Conservation (phyloP, 2,797 vertebrate species). For the Mallotus villosus region DNA sequence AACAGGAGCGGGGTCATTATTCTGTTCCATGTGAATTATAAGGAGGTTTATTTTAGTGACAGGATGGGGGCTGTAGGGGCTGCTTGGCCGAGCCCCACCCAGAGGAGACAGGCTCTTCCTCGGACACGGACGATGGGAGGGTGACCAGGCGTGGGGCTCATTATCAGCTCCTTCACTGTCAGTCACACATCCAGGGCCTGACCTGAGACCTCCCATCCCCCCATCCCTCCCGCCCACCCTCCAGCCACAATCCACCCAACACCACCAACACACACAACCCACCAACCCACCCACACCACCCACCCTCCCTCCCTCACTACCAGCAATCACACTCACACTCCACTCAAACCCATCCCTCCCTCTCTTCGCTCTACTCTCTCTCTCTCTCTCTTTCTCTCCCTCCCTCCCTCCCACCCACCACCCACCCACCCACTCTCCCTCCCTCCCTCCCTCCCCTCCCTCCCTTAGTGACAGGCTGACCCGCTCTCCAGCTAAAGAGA, state of each 20-base stretch:
- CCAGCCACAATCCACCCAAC: no score
- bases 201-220: slow-evolving; percentile 57
- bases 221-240: no score
- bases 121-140: slow-evolving; percentile 28
- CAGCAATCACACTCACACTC: no score
- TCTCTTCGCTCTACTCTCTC: no score
- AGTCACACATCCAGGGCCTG: slow-evolving; percentile 63
- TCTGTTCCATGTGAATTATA: slow-evolving; percentile 59
- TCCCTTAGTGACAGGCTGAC: slow-evolving; percentile 41
- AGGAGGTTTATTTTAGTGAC: slow-evolving; percentile 40
- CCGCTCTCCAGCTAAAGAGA: slow-evolving; percentile 38
- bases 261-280: no score
- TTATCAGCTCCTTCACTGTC: slow-evolving; percentile 73
- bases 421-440: no score
- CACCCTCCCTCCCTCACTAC: no score
- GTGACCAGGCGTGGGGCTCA: slow-evolving; percentile 60
- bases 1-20: slow-evolving; percentile 55
- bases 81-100: slow-evolving; percentile 49
- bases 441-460: background rate
- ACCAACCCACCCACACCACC: no score
- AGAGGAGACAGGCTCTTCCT: background rate
- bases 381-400: no score
- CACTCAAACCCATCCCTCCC: no score
- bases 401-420: background rate
- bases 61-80: slow-evolving; percentile 59